phyloP scores from a whole-genome alignment of 2,113 vertebrate species.

The Bambusicola thoracicus region DNA sequence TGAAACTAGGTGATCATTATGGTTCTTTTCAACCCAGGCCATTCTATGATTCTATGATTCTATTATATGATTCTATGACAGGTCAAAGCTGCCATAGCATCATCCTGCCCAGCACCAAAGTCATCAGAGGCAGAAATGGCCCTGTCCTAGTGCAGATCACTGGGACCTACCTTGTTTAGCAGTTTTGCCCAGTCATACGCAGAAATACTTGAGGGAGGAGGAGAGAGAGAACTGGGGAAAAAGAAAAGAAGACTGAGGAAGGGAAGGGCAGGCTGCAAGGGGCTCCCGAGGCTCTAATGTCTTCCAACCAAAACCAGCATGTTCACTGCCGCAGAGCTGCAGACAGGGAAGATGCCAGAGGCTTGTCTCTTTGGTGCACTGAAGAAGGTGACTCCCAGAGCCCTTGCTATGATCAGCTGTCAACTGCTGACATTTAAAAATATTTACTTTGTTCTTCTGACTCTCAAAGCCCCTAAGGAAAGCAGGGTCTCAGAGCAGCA shows the following conservation, averaged over 20 bases:
- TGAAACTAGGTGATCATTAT: too few species aligned
- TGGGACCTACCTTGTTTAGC: background rate
- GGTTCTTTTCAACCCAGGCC: too few species aligned
- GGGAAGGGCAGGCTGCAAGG: background rate
- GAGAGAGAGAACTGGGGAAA: background rate
- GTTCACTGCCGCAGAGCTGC: background rate
- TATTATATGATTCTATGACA: background rate
- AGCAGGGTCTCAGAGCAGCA: background rate
- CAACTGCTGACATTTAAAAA: background rate
- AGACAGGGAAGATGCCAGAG: background rate
- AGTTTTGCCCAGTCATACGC: background rate
- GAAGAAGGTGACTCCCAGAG: background rate
- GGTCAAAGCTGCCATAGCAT: background rate
- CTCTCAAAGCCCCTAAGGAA: background rate
- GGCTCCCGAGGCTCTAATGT: background rate
- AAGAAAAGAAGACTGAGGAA: background rate
- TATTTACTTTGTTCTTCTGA: background rate
- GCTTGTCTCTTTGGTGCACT: rapidly evolving
- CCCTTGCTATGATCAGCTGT: background rate
- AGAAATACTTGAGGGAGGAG: background rate
- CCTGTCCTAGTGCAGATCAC: background rate
- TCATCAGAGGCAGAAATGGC: background rate
- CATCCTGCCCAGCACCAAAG: background rate
- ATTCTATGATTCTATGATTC: too few species aligned
- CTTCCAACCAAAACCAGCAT: background rate